phyloP scores from a whole-genome alignment of 1,140 invertebrate genomes.

The Sitophilus oryzae region DNA sequence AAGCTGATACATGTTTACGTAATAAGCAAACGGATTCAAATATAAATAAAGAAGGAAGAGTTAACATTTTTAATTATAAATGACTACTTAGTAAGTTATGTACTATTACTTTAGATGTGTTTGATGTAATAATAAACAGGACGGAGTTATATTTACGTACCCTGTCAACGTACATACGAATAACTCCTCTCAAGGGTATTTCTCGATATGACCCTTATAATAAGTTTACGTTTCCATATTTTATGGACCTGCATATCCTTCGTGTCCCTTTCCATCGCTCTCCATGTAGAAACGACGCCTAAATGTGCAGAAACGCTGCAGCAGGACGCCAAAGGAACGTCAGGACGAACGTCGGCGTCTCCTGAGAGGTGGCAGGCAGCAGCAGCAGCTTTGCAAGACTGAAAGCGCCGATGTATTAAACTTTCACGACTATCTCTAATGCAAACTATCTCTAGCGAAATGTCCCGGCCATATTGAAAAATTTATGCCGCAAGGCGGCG shows the following conservation, averaged over 20 bases:
- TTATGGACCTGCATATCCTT: not conserved
- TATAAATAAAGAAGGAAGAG: too few species aligned
- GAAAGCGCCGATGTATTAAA: conserved; percentile 26
- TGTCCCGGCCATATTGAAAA: conserved; percentile 27
- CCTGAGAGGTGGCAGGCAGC: too few species aligned
- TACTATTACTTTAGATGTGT: too few species aligned
- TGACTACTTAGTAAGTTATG: too few species aligned
- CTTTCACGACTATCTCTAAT: conserved; percentile 30
- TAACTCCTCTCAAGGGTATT: too few species aligned
- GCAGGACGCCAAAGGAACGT: not conserved
- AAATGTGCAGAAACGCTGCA: not conserved
- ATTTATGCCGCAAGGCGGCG: conserved; percentile 19
- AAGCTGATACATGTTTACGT: too few species aligned
- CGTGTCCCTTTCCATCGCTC: not conserved
- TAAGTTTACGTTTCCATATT: not conserved
- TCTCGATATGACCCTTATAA: not conserved
- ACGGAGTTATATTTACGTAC: too few species aligned
- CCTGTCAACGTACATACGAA: too few species aligned
- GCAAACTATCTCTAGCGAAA: conserved; percentile 30
- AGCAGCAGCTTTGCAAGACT: conserved; percentile 9
- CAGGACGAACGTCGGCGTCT: conserved; percentile 17
- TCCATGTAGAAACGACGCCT: not conserved
- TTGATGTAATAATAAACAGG: too few species aligned
- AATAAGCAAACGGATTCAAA: too few species aligned
- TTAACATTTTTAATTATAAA: too few species aligned